Conservation (phyloP, 2,888 invertebrate genomes). For the Octonoba sinensis region DNA sequence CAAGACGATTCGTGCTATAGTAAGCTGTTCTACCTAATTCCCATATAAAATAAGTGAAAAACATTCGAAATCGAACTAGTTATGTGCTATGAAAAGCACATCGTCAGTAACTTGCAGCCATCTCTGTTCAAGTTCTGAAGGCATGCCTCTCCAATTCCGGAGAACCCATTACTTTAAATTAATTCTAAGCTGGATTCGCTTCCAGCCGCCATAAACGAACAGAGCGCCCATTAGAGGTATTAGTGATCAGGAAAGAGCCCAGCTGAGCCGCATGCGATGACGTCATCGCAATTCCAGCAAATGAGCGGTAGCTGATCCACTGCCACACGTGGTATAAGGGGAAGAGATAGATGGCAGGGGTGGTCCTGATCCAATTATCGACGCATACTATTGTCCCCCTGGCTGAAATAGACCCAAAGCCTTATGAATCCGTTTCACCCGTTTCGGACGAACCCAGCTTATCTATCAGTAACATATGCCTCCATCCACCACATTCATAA, state of each 20-base stretch:
- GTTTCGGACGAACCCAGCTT: conserved; percentile 36
- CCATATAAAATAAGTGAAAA: conserved; percentile 14
- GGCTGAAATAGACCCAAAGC: conserved; percentile 53
- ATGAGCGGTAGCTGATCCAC: conserved; percentile 52
- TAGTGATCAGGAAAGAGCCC: conserved; percentile 46
- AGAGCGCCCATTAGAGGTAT: conserved; percentile 57
- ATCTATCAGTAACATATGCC: conserved; percentile 54
- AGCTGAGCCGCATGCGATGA: conserved; percentile 58
- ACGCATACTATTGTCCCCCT: conserved; percentile 47
- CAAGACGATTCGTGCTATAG: too few relatives aligned
- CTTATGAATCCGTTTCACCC: conserved; percentile 47
- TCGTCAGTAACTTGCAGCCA: neutral
- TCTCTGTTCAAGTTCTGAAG: conserved; percentile 19
- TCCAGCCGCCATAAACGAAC: conserved; percentile 49
- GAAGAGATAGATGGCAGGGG: conserved; percentile 38
- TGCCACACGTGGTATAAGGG: conserved; percentile 38
- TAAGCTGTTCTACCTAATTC: too few relatives aligned
- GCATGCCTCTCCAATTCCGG: conserved; percentile 22
- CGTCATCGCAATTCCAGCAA: conserved; percentile 58
- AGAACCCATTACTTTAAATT: conserved; percentile 59
- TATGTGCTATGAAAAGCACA: conserved; percentile 41
- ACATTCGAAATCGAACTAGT: conserved; percentile 8
- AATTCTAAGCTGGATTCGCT: conserved; percentile 52
- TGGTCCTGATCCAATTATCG: conserved; percentile 59
- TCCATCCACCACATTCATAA: conserved; percentile 42